Percentiles rank a stretch among this genome's conserved stretches.
Conservation (phyloP, 2,888 invertebrate genomes). For the Omphaloscelis lunosa region DNA sequence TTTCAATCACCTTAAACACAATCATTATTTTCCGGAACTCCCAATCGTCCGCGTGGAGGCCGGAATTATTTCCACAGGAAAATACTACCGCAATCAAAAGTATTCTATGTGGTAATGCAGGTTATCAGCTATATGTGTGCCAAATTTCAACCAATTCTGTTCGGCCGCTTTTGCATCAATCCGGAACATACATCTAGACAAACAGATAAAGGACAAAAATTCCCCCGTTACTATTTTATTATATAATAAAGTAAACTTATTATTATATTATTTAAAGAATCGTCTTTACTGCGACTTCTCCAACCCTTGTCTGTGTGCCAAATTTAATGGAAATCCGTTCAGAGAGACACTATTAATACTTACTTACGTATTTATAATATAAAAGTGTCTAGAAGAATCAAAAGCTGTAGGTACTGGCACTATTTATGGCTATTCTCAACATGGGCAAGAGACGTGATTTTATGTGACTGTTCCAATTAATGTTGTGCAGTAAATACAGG, state of each 20-base stretch:
- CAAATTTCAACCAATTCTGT: too few relatives aligned
- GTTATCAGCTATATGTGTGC: background rate
- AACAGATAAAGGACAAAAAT: too few relatives aligned
- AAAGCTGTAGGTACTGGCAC: background rate
- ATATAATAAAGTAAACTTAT: too few relatives aligned
- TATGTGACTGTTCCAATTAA: background rate
- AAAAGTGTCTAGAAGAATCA: too few relatives aligned
- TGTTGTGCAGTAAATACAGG: background rate
- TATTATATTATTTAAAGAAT: too few relatives aligned
- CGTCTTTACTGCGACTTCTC: too few relatives aligned
- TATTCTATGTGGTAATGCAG: background rate
- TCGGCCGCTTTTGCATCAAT: too few relatives aligned
- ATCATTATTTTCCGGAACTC: background rate
- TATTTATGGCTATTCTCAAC: background rate
- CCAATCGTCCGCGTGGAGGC: background rate
- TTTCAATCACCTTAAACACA: background rate
- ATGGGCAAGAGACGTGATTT: background rate
- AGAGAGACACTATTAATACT: too few relatives aligned
- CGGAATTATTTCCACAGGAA: background rate
- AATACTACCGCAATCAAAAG: background rate
- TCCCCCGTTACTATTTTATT: too few relatives aligned
- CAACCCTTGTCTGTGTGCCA: background rate
- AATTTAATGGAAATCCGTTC: background rate
- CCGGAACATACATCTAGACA: too few relatives aligned
- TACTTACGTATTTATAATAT: too few relatives aligned